Evolutionary conservation across 2,888 invertebrate species (phyloP).

Genomic region (Eristalis tenax): DNA sequence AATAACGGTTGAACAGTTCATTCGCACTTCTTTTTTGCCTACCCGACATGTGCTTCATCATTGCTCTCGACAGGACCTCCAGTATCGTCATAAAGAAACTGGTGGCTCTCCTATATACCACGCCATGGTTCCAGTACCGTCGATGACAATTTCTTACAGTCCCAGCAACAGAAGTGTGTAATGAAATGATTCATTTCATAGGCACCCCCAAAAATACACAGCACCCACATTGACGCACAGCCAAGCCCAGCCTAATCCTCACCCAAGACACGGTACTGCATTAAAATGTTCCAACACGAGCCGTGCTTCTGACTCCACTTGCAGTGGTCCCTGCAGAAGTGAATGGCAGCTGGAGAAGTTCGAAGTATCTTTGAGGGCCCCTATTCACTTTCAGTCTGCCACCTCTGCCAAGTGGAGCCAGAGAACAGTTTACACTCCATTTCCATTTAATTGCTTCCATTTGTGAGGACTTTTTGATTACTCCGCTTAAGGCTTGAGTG

Average conservation of each 20-base stretch:
- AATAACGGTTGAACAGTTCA: too few species aligned
- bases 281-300: neutral
- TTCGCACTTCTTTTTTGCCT: too few species aligned
- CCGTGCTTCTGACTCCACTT: neutral
- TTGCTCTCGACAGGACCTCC: too few species aligned
- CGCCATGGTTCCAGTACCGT: too few species aligned
- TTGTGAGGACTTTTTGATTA: slow-evolving; percentile 61
- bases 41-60: too few species aligned
- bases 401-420: slow-evolving; percentile 25
- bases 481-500: slow-evolving; percentile 36
- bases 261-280: neutral
- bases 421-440: slow-evolving; percentile 65
- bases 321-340: neutral
- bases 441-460: slow-evolving; percentile 70
- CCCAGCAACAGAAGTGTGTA: too few species aligned
- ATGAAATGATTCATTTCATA: too few species aligned
- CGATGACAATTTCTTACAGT: too few species aligned
- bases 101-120: too few species aligned
- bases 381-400: slow-evolving; percentile 20
- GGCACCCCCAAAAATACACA: too few species aligned
- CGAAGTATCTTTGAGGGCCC: slow-evolving; percentile 12
- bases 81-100: too few species aligned
- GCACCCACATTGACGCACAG: too few species aligned
- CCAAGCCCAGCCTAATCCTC: neutral
- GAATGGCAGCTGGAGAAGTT: neutral